phyloP scores from a whole-genome alignment of 2,888 invertebrate species.

The Hirtodrosophila trivittata region DNA sequence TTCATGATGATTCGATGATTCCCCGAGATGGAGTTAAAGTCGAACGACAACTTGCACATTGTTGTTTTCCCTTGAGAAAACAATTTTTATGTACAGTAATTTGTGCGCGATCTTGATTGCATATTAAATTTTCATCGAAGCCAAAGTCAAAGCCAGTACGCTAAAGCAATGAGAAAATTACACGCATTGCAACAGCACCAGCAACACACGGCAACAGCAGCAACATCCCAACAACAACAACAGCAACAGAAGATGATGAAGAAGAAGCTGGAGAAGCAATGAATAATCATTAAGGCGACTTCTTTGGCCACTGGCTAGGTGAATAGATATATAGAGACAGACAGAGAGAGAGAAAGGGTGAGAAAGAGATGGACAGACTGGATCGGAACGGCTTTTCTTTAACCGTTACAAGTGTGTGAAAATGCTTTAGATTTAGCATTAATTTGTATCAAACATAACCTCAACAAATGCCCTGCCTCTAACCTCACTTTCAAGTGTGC shows the following conservation, averaged over 20 bases:
- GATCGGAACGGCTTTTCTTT: slow-evolving; percentile 45
- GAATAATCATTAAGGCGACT: slow-evolving; percentile 74
- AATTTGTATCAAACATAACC: slow-evolving; percentile 64
- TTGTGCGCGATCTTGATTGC: slow-evolving; percentile 79
- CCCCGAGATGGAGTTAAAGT: slow-evolving; percentile 36
- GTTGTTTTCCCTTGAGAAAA: slow-evolving; percentile 79
- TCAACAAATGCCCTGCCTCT: slow-evolving; percentile 49
- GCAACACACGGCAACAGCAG: slow-evolving; percentile 32
- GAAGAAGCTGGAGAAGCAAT: slow-evolving; percentile 51
- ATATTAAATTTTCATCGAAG: slow-evolving; percentile 74
- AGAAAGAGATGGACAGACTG: slow-evolving; percentile 10
- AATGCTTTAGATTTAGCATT: slow-evolving; percentile 76
- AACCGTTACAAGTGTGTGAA: slow-evolving; percentile 76
- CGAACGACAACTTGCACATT: slow-evolving; percentile 68
- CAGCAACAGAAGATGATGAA: neutral
- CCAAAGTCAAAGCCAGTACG: slow-evolving; percentile 54
- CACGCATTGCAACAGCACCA: slow-evolving; percentile 66
- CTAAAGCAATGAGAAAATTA: slow-evolving; percentile 73
- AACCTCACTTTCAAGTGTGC: slow-evolving; percentile 48
- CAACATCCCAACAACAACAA: slow-evolving; percentile 23
- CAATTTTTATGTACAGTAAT: slow-evolving; percentile 74
- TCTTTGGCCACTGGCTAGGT: slow-evolving; percentile 45
- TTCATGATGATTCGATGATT: slow-evolving; percentile 15
- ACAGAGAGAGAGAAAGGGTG: slow-evolving; percentile 1
- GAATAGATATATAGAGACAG: slow-evolving; percentile 6